Evolutionary conservation across 2,888 invertebrate species (phyloP).

Genomic region (Drosophila meridionalis): DNA sequence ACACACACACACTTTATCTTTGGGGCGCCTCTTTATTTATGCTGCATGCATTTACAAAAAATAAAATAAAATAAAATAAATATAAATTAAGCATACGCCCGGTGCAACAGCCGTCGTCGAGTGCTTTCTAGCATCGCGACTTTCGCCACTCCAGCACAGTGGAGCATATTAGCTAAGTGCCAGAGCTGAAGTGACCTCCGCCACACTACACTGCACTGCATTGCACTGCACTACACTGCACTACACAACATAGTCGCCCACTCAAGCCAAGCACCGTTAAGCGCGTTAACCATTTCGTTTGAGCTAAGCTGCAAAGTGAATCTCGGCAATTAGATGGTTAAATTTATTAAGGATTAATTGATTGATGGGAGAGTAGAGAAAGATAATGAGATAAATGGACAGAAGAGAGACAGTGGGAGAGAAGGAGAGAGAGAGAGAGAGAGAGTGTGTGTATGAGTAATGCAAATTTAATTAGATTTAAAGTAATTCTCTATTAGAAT

Average conservation of each 20-base stretch:
- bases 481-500: neutral
- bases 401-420: too few relatives aligned
- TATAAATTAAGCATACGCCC: slow-evolving; percentile 78
- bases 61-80: slow-evolving; percentile 67
- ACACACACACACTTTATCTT: slow-evolving; percentile 20
- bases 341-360: neutral
- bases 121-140: slow-evolving; percentile 24
- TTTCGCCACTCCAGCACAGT: slow-evolving; percentile 14
- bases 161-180: slow-evolving; percentile 38
- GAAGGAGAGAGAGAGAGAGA: neutral
- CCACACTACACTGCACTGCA: neutral
- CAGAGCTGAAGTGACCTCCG: slow-evolving; percentile 13
- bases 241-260: neutral
- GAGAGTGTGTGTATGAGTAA: neutral
- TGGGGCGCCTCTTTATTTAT: slow-evolving; percentile 66
- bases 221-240: neutral
- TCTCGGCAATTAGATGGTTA: neutral
- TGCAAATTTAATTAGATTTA: neutral
- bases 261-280: slow-evolving; percentile 22
- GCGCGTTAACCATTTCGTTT: slow-evolving; percentile 8
- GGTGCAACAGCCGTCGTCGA: slow-evolving; percentile 55
- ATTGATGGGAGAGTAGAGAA: neutral
- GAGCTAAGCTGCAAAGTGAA: neutral
- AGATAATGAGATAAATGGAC: neutral
- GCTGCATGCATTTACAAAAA: slow-evolving; percentile 68